Conservation (phyloP, 2,797 vertebrate species). For the Lithobates sylvaticus region DNA sequence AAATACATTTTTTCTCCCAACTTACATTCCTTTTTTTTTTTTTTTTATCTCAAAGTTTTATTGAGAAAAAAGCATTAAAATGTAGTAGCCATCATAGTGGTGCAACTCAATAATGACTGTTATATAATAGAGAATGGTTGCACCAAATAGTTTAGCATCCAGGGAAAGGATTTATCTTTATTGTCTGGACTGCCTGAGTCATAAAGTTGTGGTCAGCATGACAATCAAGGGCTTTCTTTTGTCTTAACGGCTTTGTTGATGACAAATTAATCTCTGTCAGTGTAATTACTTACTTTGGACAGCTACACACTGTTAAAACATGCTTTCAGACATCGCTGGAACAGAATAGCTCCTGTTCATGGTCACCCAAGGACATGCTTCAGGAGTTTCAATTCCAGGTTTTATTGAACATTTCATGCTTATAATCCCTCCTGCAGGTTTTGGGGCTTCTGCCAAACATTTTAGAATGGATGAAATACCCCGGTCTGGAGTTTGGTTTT, state of each 20-base stretch:
- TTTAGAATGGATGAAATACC: constrained; percentile 42
- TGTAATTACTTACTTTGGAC: constrained; percentile 40
- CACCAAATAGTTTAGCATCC: not conserved
- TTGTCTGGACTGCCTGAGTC: constrained; percentile 4
- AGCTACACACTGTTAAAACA: constrained; percentile 29
- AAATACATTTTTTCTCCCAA: no score
- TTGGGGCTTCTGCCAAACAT: constrained; percentile 49
- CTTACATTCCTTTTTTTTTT: no score
- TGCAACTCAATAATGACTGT: not conserved
- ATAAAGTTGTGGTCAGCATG: constrained; percentile 25
- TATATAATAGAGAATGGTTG: not conserved
- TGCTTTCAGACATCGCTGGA: constrained; percentile 26
- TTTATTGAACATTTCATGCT: constrained; percentile 44
- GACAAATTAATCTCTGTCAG: constrained; percentile 39
- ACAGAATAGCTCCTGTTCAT: constrained; percentile 37
- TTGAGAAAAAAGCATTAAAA: no score
- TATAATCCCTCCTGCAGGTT: constrained; percentile 51
- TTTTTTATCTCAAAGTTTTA: no score
- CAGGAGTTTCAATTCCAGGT: constrained; percentile 38
- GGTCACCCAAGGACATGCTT: constrained; percentile 30
- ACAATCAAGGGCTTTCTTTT: constrained; percentile 20
- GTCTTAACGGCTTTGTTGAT: constrained; percentile 21
- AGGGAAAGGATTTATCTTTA: constrained; percentile 2
- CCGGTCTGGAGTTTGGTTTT: constrained; percentile 23
- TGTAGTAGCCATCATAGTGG: not conserved